Conservation (phyloP, 2,797 vertebrate genomes). For the Babyrousa celebensis region DNA sequence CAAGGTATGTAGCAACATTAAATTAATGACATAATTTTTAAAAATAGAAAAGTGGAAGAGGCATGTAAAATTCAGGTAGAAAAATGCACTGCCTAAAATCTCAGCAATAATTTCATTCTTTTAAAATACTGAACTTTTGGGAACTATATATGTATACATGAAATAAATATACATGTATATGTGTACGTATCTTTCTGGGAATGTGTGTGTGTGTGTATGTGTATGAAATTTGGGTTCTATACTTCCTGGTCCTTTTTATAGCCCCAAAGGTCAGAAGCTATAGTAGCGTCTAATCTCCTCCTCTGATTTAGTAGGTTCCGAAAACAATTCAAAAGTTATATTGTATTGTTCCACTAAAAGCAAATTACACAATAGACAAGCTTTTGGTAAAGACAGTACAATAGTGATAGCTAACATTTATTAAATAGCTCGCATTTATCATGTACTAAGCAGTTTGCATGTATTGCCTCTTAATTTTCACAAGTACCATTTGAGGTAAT, state of each 20-base stretch:
- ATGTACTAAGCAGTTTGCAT: neutral
- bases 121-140: constrained; percentile 73
- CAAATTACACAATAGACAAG: constrained; percentile 78
- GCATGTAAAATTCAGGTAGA: constrained; percentile 51
- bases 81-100: constrained; percentile 50
- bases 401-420: constrained; percentile 50
- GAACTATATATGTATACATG: neutral
- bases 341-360: constrained; percentile 77
- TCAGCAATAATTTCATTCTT: constrained; percentile 57
- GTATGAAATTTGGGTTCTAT: constrained; percentile 67
- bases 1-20: neutral
- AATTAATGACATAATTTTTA: constrained; percentile 22
- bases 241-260: constrained; percentile 78
- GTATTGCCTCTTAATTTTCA: constrained; percentile 31
- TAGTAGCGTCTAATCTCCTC: neutral
- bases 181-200: neutral
- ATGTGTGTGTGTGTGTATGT: neutral
- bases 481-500: constrained; percentile 12
- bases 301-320: constrained; percentile 77
- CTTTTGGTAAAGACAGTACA: constrained; percentile 74
- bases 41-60: constrained; percentile 29
- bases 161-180: neutral
- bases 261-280: constrained; percentile 71
- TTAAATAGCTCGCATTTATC: constrained; percentile 33
- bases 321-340: constrained; percentile 82